Evolutionary conservation across 2,888 invertebrate genomes (phyloP), one percentile per base, ranked within the genome.

Genomic region (Meloe dianella): DNA sequence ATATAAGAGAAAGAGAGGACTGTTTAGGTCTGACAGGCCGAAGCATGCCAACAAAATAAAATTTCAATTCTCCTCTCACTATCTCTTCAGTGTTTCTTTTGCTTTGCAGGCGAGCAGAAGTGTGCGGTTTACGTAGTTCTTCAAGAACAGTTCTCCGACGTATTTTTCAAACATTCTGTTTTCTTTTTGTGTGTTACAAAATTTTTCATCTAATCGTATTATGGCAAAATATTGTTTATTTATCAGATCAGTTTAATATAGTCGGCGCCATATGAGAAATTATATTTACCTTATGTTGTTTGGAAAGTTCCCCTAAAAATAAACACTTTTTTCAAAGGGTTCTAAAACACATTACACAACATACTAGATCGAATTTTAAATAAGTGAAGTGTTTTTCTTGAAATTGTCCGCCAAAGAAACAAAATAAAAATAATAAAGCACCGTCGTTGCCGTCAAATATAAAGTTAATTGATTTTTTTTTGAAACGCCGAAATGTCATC

Each of bases 291-390:
- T 66, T 63, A 58, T 64, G 70, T 67, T 69, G 70, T 69, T 71
- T 66, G 66, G 68, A 71, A 71, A 68, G 67, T 73, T 73, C 22
- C 51, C 51, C 24, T 72, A 71, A 74, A 74, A 75, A 75, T 75
- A 75, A 74, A 74, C 74, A 70, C 58, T 61, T 58, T 57, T 51
- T 24, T 59, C 66, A 71, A 69, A 66, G 70, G 70, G 71, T 72
- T 66, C 63, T 54, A 61, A 64, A 71, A 65, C 57, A 69, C 66
- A 59, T 63, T 65, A 65, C 68, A 63, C 61, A 64, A 62, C 60
- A 69, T 57, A 60, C 61, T 59, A 64, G 47, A 47, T 7, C 5
- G 9, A 20, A 9, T 51, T 66, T 64, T 63, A 58, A 65, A 59
- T 64, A 30, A 56, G 38, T 59, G 30, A 8, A 54, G 56, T 29